Evolutionary conservation across 2,888 invertebrate species (phyloP).

Genomic region (Myopa testacea): DNA sequence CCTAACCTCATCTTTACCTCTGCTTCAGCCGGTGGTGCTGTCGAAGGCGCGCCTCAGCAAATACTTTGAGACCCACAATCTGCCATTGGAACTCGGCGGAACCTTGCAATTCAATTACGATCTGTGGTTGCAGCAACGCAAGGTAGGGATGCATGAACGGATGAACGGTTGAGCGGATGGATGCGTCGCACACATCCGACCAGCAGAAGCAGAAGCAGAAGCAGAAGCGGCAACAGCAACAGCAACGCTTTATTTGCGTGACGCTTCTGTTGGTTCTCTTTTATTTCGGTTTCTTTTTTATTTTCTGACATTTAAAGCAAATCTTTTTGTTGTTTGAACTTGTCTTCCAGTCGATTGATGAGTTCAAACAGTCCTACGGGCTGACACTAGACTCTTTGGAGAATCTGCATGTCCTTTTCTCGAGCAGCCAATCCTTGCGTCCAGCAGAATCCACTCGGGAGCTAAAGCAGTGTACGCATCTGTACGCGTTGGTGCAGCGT

Average conservation of each 20-base stretch:
- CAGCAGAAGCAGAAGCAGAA: not conserved
- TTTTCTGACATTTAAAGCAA: conserved; percentile 5
- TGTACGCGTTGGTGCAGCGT: conserved; percentile 70
- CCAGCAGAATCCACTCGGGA: conserved; percentile 72
- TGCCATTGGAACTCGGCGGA: conserved; percentile 81
- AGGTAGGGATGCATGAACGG: conserved; percentile 71
- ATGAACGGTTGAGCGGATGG: not conserved
- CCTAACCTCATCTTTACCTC: conserved; percentile 47
- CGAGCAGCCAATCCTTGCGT: conserved; percentile 70
- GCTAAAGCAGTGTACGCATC: conserved; percentile 71
- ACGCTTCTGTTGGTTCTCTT: conserved; percentile 17
- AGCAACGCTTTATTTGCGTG: conserved; percentile 30
- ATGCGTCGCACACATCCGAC: not conserved
- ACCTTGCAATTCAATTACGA: conserved; percentile 78
- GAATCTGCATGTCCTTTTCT: conserved; percentile 72
- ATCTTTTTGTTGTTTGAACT: not conserved
- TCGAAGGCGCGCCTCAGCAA: conserved; percentile 77
- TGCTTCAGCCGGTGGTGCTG: conserved; percentile 79
- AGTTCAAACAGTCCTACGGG: conserved; percentile 74
- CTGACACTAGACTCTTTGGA: conserved; percentile 74
- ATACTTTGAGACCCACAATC: conserved; percentile 77
- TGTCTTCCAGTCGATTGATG: conserved; percentile 74
- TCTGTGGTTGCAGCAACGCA: conserved; percentile 80
- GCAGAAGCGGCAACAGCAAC: not conserved
- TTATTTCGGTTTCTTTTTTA: not conserved